These are phyloP conservation scores for Coremacera marginata DNA, from an alignment of 2,888 invertebrate genomes.

Conservation along the genomic window DNA sequence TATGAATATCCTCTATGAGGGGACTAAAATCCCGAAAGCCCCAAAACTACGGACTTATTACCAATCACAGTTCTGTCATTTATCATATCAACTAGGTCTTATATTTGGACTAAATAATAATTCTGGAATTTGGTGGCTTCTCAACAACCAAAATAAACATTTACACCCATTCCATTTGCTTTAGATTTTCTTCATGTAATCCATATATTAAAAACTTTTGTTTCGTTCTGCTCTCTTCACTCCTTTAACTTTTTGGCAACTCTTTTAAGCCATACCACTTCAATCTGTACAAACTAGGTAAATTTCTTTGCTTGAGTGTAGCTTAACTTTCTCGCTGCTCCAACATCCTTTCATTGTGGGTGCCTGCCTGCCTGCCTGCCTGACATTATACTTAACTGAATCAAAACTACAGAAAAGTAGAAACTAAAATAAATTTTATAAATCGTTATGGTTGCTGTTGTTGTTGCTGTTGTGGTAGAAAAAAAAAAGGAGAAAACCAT, in stretches of 20 bases:
- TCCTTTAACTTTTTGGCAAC: neutral
- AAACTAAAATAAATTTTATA: constrained; percentile 16
- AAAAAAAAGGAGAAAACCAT: neutral
- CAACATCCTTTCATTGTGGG: neutral
- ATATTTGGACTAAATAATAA: no score
- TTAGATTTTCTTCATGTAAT: no score
- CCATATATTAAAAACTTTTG: no score
- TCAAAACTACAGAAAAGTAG: constrained; percentile 14
- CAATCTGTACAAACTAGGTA: neutral
- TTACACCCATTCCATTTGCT: no score
- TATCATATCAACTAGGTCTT: no score
- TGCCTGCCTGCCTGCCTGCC: neutral
- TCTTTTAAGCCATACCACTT: neutral
- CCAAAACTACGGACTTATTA: no score
- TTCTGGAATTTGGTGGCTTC: no score
- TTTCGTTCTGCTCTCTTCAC: neutral
- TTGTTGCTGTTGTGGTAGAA: neutral
- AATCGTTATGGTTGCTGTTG: neutral
- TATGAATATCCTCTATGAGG: no score
- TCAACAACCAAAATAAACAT: no score
- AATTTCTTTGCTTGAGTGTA: neutral
- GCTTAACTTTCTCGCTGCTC: neutral
- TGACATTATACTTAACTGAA: neutral
- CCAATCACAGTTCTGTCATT: no score
- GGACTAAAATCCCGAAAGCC: no score